Conservation (phyloP, 2,113 vertebrate species). For the Phycodurus eques region DNA sequence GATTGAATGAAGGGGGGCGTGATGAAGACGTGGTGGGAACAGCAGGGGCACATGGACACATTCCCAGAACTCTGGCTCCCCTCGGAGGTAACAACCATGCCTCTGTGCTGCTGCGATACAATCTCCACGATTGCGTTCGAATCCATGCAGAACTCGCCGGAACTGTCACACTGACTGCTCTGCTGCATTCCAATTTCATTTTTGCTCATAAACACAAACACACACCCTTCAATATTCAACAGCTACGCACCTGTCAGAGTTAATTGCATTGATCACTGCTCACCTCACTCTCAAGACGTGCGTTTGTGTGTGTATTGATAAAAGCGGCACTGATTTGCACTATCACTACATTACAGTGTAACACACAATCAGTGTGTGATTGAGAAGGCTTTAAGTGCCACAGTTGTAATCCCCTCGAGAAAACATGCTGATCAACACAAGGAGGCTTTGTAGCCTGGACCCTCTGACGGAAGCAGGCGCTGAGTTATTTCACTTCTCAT, state of each 20-base stretch:
- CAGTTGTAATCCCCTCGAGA: slow-evolving; percentile 50
- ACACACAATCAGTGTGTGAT: slow-evolving; percentile 48
- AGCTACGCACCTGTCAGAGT: slow-evolving; percentile 65
- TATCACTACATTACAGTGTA: slow-evolving; percentile 42
- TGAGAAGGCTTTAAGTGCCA: slow-evolving; percentile 47
- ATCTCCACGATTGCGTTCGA: slow-evolving; percentile 36
- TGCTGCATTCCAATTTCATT: slow-evolving; percentile 68
- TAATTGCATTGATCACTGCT: slow-evolving; percentile 64
- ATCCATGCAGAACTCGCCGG: slow-evolving; percentile 52
- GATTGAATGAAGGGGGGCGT: slow-evolving; percentile 13
- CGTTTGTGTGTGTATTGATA: slow-evolving; percentile 36
- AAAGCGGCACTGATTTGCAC: slow-evolving; percentile 56
- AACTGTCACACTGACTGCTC: slow-evolving; percentile 67
- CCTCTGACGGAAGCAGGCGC: slow-evolving; percentile 30
- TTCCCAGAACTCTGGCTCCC: slow-evolving; percentile 41
- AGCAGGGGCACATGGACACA: slow-evolving; percentile 33
- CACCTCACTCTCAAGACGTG: slow-evolving; percentile 20
- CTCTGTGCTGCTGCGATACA: slow-evolving; percentile 24
- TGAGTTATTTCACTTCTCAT: slow-evolving; percentile 44
- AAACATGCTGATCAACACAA: slow-evolving; percentile 33
- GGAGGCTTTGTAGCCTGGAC: slow-evolving; percentile 35
- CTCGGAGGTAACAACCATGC: slow-evolving; percentile 19
- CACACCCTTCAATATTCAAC: slow-evolving; percentile 61
- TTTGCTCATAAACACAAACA: slow-evolving; percentile 17
- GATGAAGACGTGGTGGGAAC: slow-evolving; percentile 20